Conservation (phyloP, 1,140 invertebrate genomes). For the Atta cephalotes region DNA sequence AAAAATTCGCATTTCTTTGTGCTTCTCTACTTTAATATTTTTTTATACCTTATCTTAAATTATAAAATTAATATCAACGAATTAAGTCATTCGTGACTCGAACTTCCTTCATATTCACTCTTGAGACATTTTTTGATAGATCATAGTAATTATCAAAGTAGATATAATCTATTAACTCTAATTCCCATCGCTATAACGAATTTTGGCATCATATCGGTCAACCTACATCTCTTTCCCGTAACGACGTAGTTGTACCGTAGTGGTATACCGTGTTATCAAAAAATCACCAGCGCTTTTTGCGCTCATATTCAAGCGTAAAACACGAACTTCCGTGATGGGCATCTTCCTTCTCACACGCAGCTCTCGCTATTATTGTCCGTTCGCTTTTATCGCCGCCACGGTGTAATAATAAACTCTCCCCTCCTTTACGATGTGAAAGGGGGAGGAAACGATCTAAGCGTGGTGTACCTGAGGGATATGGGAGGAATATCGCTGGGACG, state of each 20-base stretch:
- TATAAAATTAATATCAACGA: conserved; percentile 6
- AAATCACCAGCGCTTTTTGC: conserved; percentile 43
- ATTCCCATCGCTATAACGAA: not conserved
- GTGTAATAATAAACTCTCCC: conserved; percentile 56
- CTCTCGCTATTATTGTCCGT: conserved; percentile 58
- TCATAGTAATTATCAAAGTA: conserved; percentile 18
- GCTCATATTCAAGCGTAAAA: conserved; percentile 50
- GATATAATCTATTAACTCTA: not conserved
- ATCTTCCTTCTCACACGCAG: conserved; percentile 43
- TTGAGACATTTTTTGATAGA: not conserved
- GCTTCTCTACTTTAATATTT: not conserved
- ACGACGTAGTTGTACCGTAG: not conserved
- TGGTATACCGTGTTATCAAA: conserved; percentile 33
- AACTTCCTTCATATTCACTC: not conserved
- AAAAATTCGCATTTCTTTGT: not conserved
- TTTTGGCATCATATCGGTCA: not conserved
- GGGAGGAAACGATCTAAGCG: conserved; percentile 7
- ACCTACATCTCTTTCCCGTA: conserved; percentile 16
- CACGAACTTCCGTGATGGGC: conserved; percentile 57
- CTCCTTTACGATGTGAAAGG: conserved; percentile 6
- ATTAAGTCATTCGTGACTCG: not conserved
- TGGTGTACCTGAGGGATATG: conserved; percentile 40
- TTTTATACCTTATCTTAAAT: not conserved
- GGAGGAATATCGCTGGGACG: conserved; percentile 63
- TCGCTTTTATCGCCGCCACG: conserved; percentile 56